Conservation (phyloP, 2,888 invertebrate genomes). For the Seladonia tumulorum region DNA sequence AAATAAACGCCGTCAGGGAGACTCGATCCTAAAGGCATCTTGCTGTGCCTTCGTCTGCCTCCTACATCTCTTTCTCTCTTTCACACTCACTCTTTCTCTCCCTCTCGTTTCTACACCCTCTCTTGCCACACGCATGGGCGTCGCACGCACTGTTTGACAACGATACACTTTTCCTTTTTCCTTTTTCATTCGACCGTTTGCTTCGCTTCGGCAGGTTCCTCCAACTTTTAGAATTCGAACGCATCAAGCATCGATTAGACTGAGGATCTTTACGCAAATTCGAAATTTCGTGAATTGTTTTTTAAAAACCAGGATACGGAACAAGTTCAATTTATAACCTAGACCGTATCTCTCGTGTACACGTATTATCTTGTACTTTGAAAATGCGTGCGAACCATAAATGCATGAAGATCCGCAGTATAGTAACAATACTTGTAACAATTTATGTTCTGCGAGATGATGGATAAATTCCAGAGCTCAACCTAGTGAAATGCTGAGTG, state of each 20-base stretch:
- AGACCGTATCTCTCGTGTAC: too few relatives aligned
- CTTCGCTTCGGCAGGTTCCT: not conserved
- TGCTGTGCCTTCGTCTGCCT: slow-evolving; percentile 57
- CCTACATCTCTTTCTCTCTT: slow-evolving; percentile 40
- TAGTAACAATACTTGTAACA: not conserved
- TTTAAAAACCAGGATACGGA: not conserved
- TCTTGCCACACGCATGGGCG: slow-evolving; percentile 43
- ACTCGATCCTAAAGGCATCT: slow-evolving; percentile 67
- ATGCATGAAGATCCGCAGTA: not conserved
- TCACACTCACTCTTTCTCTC: slow-evolving; percentile 34
- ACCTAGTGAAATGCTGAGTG: too few relatives aligned
- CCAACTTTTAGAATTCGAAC: not conserved
- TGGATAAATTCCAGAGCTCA: too few relatives aligned
- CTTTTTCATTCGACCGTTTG: not conserved
- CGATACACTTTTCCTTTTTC: not conserved
- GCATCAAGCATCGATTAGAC: not conserved
- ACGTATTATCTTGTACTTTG: too few relatives aligned
- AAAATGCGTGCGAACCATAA: too few relatives aligned
- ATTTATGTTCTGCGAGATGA: not conserved
- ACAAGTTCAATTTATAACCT: not conserved
- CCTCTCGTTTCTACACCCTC: slow-evolving; percentile 50
- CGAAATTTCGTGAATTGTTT: not conserved
- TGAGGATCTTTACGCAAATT: not conserved
- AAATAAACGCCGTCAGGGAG: slow-evolving; percentile 78
- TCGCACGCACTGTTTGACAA: slow-evolving; percentile 27